phyloP scores from a whole-genome alignment of 37 sponge, comb jelly and placozoan genomes.

The Oopsacas minuta region DNA sequence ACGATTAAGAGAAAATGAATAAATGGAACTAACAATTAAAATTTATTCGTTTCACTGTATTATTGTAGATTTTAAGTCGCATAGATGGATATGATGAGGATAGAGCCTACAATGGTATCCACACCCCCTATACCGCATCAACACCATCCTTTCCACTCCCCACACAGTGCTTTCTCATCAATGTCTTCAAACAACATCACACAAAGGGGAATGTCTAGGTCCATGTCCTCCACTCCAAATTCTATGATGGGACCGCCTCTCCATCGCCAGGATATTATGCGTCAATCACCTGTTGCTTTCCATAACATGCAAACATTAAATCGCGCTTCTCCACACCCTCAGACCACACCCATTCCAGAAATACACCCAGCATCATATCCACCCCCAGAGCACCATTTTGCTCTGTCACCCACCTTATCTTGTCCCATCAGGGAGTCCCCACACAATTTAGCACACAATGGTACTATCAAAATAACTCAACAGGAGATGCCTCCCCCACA shows the following conservation, averaged over 20 bases:
- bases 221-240: neutral
- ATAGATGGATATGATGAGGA: neutral
- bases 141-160: constrained; percentile 8
- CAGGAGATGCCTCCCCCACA: neutral
- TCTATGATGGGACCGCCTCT: neutral
- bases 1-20: neutral
- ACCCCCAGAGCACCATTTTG: neutral
- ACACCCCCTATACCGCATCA: neutral
- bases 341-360: neutral
- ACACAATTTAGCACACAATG: neutral
- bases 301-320: neutral
- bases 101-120: neutral
- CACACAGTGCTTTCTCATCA: constrained; percentile 12
- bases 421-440: constrained; percentile 10
- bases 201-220: neutral
- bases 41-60: neutral
- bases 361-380: neutral
- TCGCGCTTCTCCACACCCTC: neutral
- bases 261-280: neutral
- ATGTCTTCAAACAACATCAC: neutral
- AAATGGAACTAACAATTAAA: neutral
- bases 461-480: neutral
- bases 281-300: neutral
- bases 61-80: neutral
- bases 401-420: neutral